Base-by-base conservation (phyloP, 2,797 vertebrate species). In the Pelochelys cantorii region DNA sequence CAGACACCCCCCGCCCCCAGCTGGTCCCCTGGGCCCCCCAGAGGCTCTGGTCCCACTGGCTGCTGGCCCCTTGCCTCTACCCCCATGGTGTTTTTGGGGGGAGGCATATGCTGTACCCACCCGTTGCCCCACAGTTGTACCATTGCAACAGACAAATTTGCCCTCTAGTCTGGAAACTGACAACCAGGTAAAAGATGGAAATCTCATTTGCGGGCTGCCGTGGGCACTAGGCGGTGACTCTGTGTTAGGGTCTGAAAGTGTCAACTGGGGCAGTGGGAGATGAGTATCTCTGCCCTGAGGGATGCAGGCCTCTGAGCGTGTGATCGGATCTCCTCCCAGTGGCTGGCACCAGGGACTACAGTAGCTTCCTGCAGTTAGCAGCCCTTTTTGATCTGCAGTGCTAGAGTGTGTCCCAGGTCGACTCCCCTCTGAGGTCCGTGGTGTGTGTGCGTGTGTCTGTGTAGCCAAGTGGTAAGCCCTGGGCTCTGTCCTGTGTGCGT, bases 401-500 rank as follows among this genome's bases (percentile, higher is more conserved):
- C 53, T 12, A 42, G 25, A 77, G 42, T 91, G 92, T 75, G 95
- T 31, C 37, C 68, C 11, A 15, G 34, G 3, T 20, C 4, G 42
- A 93, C 90, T 92, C 84, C 80, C 86, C 3, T 92, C 20, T 3
- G 0, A 23, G 5, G 93, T 85, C 87, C 86, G 90, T 1, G 2
- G 74, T 25, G 7, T 78, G 90, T 90, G 89, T 68, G 84, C 90
- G 92, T 84, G 90, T 79, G 7, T 93, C 80, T 2, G 71, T 1
- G 86, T 59, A 80, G 1, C 74, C 42, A 79, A 85, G 93, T 0
- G 78, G 90, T 17, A 88, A 60, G 85, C 86, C 29, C 29, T 90
- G 65, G 80, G 88, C 92, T 93, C 93, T 82, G 86, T 96, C 93
- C 95, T 54, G 5, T 89, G 2, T 95, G 90, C 93, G 86, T 96